Conservation (phyloP, 2,113 vertebrate species). For the Tautogolabrus adspersus region DNA sequence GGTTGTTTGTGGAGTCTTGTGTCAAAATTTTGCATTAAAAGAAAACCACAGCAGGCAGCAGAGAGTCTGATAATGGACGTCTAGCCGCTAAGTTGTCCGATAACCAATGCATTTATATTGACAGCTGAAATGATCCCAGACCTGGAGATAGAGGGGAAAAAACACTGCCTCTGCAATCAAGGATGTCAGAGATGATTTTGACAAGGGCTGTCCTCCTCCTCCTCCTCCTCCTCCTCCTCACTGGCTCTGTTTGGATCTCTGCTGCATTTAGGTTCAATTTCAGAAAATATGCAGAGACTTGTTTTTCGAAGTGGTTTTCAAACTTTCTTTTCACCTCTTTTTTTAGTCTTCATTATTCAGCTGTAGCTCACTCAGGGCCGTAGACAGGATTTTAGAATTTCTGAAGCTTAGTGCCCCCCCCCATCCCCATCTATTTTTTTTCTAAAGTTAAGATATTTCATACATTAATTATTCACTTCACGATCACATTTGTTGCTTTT, state of each 20-base stretch:
- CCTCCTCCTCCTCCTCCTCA: slow-evolving; percentile 39
- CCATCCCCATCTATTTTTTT: neutral
- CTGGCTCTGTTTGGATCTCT: slow-evolving; percentile 24
- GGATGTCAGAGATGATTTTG: slow-evolving; percentile 71
- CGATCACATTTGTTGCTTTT: too few relatives aligned
- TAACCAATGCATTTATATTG: slow-evolving; percentile 61
- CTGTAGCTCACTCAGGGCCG: neutral
- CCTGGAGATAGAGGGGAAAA: neutral
- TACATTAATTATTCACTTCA: too few relatives aligned
- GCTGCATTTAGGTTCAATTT: slow-evolving; percentile 35
- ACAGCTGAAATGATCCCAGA: slow-evolving; percentile 66
- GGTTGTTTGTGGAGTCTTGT: slow-evolving; percentile 10
- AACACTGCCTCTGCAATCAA: slow-evolving; percentile 41
- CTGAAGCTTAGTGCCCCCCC: neutral
- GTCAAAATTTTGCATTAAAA: slow-evolving; percentile 6
- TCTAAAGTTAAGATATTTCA: too few relatives aligned
- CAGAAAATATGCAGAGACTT: slow-evolving; percentile 5
- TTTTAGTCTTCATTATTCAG: neutral
- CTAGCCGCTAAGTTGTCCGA: slow-evolving; percentile 46
- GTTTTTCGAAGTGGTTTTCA: too few relatives aligned
- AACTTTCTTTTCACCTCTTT: too few relatives aligned
- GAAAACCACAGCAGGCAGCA: slow-evolving; percentile 22
- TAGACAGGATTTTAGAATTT: neutral
- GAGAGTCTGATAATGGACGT: slow-evolving; percentile 58
- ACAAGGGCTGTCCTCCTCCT: slow-evolving; percentile 62